phyloP scores from a whole-genome alignment of 2,888 invertebrate species.

The Timema cristinae region DNA sequence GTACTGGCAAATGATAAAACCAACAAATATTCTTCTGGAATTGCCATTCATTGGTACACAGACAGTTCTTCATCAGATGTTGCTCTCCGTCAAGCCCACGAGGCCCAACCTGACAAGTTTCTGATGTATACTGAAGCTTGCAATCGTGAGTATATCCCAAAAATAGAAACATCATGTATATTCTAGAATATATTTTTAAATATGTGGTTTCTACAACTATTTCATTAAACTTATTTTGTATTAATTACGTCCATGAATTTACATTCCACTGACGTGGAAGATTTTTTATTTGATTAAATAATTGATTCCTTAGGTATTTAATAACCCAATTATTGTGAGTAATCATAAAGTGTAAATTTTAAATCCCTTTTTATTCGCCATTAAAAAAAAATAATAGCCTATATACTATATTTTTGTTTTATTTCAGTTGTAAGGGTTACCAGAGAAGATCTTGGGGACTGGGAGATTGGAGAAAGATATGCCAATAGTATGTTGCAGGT shows the following conservation, averaged over 20 bases:
- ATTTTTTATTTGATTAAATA: no score
- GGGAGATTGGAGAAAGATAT: constrained; percentile 8
- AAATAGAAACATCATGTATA: no score
- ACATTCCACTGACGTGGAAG: no score
- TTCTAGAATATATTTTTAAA: no score
- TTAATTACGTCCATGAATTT: no score
- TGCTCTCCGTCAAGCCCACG: constrained; percentile 46
- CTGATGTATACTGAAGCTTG: constrained; percentile 82
- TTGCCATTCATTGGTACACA: constrained; percentile 80
- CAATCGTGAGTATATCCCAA: constrained; percentile 47
- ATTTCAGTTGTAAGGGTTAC: constrained; percentile 9
- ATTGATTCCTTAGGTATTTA: no score
- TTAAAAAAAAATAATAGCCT: no score
- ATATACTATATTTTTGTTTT: neutral
- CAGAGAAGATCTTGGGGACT: neutral
- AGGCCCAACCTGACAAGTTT: constrained; percentile 61
- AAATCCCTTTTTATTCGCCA: no score
- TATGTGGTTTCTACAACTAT: no score
- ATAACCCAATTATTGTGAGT: no score
- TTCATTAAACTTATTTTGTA: no score
- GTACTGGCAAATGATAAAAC: neutral
- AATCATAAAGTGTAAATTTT: no score
- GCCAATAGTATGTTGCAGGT: constrained; percentile 9
- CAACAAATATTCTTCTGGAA: constrained; percentile 46
- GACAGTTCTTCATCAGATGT: constrained; percentile 50